Base-by-base conservation (phyloP, 2,888 invertebrate species). In the Ochropacha duplaris region DNA sequence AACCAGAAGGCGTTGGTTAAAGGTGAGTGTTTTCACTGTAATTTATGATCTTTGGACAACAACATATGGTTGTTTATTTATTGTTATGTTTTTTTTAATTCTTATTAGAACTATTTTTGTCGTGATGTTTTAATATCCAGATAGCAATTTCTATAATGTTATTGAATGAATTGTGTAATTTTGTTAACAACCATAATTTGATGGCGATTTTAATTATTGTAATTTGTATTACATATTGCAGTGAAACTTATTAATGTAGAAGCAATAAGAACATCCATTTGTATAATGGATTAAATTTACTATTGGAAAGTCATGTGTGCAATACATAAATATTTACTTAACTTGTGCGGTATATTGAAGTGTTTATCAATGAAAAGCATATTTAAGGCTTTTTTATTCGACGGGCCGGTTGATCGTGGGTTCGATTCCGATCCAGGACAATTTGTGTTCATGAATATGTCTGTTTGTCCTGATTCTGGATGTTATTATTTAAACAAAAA, bases 1-100 rank as follows among this genome's bases (percentile, higher is more conserved):
- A 74, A 92, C 92, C 16, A 76, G 91, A 61, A 84, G 87, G 80
- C 84, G 90, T 63, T 92, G 92, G 92, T 64, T 90, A 54, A 90
- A 91, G 87, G 92, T 92, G 57, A 73, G 78, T 62, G 54, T 60
- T 36, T 39, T n/a, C 44, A 9, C 14, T 12, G 12, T 31, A 36
- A n/a, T 1, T n/a, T 5, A 14, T 36, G 36, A 14, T 34, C 2
- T n/a, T n/a, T n/a, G 14, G 36, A 36, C n/a, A 36, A n/a, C 36
- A 5, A 36, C 14, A 14, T 36, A 36, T 36, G 36, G 36, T 36
- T 36, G 36, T 36, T 36, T 36, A 36, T 6, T 36, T 59, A 28
- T 28, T 4, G 2, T 0, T 6, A 5, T 12, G 2, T 28, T 28
- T 9, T 28, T 2, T 2, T 12, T 31, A 31, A 12, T 31, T 31